Evolutionary conservation across 2,888 invertebrate genomes (phyloP), one percentile per base, ranked within the genome.

Genomic region (Cyrtodaria siliqua): DNA sequence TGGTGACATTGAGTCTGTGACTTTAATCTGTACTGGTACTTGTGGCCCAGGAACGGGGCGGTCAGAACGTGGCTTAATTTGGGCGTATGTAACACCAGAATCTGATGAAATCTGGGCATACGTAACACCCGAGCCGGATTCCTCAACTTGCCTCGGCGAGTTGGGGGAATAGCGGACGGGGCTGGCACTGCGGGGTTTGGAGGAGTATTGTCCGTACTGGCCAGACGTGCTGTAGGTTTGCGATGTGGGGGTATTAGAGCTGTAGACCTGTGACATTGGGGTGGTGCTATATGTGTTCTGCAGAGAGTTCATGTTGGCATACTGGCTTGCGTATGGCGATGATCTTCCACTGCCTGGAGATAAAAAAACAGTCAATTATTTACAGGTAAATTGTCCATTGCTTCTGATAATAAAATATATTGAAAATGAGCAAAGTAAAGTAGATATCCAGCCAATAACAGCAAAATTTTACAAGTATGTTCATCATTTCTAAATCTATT

Each of bases 31-130:
- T 27, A 81, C 71, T 0, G 88, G 87, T 12, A 88, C 85, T 80
- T 88, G 88, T 4, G 89, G 89, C 1, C 89, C 89, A 2, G 89
- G 89, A 23, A 85, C 72, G 8, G 88, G 86, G 20, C 88, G 55
- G 9, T 88, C 88, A 18, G 79, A 76, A 42, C 80, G 62, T 1
- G 80, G 78, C 6, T 57, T 74, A 42, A 83, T 72, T 81, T 84
- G 76, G 38, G 79, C 81, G 40, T 83, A 85, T 33, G 78, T 82
- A 24, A 78, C 75, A 29, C 72, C 76, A 2, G 76, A 61, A 12
- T 57, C 52, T 44, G 70, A 66, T 2, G 61, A 53, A 20, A 40
- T 40, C 16, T 68, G 53, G 26, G 64, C 64, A 24, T 70, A 68
- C 33, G 71, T 78, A n/a, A 75, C 60, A 26, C 68, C 56, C 33